Percentiles rank a stretch among this genome's conserved stretches.
Evolutionary conservation across 2,113 vertebrate genomes (phyloP).

Genomic region (Nothobranchius kuhntae): DNA sequence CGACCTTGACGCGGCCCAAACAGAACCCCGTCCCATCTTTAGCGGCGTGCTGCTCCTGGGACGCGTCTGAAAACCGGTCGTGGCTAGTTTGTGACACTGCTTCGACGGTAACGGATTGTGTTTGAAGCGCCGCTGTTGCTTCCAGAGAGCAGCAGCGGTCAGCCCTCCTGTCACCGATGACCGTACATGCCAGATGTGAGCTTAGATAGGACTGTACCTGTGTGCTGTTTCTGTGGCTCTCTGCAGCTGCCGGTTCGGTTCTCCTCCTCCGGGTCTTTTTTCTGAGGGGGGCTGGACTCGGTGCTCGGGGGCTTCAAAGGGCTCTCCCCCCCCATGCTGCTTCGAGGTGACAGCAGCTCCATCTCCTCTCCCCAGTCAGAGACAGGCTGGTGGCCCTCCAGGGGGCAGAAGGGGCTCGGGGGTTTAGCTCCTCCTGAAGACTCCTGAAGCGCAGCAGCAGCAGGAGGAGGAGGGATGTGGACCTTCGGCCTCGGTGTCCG

Average conservation of each 20-base stretch:
- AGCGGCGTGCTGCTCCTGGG: no score
- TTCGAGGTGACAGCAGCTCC: constrained; percentile 85
- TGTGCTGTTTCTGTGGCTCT: constrained; percentile 15
- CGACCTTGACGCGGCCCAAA: no score
- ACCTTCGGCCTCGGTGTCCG: constrained; percentile 69
- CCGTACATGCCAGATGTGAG: no score
- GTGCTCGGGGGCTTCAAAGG: constrained; percentile 59
- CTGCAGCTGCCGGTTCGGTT: neutral
- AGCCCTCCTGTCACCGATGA: no score
- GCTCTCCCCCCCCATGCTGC: constrained; percentile 73
- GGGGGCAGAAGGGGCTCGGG: constrained; percentile 79
- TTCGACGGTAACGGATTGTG: no score
- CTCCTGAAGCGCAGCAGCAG: constrained; percentile 25
- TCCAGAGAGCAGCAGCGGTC: no score
- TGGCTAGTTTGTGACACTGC: no score
- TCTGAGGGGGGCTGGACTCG: constrained; percentile 63
- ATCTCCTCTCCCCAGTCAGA: constrained; percentile 92
- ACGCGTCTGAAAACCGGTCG: no score
- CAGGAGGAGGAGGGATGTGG: constrained; percentile 66
- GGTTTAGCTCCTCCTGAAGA: constrained; percentile 71
- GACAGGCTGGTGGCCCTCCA: constrained; percentile 80
- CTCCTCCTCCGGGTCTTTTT: constrained; percentile 23
- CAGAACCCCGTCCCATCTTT: no score
- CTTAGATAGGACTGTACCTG: no score
- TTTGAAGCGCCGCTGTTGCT: no score